Conservation (phyloP, 1,140 invertebrate genomes). For the Oreohelix idahoensis region DNA sequence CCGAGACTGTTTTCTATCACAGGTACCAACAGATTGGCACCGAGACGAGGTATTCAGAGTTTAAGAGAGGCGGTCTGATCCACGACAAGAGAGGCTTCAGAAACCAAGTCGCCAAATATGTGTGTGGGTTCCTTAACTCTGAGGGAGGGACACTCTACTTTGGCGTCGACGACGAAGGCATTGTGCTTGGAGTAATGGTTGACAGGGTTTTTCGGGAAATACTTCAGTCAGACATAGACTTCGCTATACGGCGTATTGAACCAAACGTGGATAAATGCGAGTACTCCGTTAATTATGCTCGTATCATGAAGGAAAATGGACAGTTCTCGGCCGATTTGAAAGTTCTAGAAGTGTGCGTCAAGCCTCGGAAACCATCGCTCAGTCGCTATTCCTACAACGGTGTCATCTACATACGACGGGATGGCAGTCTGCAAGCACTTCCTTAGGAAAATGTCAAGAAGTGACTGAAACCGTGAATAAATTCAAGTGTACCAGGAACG, state of each 20-base stretch:
- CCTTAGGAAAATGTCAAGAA: background rate
- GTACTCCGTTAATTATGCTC: conserved; percentile 29
- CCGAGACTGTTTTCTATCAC: conserved; percentile 32
- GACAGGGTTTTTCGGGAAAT: background rate
- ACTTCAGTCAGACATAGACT: background rate
- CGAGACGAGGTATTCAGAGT: conserved; percentile 35
- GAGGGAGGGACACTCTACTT: conserved; percentile 28
- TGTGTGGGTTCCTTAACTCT: conserved; percentile 33
- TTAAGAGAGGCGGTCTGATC: conserved; percentile 27
- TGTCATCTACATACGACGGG: conserved; percentile 7
- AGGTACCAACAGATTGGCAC: background rate
- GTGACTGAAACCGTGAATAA: too few relatives aligned
- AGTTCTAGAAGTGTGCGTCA: conserved; percentile 32
- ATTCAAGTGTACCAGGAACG: too few relatives aligned
- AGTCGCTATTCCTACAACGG: background rate
- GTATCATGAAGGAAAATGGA: background rate
- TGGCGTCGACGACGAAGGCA: conserved; percentile 26
- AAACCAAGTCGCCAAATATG: background rate
- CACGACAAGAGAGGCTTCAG: background rate
- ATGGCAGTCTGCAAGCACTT: conserved; percentile 15
- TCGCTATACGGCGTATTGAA: background rate
- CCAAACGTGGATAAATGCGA: background rate
- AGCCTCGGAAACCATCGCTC: background rate
- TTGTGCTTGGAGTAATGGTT: conserved; percentile 2
- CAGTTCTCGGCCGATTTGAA: conserved; percentile 4